phyloP scores from a whole-genome alignment of 2,797 vertebrate species.

The Notolepis coatsorum region DNA sequence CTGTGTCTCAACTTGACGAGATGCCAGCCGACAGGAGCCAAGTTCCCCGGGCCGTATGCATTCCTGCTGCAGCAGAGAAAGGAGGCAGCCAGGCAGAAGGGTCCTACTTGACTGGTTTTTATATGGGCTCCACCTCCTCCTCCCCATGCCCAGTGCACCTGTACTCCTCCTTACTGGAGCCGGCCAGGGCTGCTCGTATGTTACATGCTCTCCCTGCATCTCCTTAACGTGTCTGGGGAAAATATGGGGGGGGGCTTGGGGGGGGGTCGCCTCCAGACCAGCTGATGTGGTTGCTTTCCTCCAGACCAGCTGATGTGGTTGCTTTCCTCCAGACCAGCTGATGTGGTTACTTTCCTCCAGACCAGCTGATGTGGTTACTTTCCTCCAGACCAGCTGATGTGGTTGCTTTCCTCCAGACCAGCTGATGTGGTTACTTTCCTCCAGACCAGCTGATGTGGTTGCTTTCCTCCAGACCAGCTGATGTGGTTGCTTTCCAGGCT shows the following conservation, averaged over 20 bases:
- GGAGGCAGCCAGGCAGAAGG: constrained; percentile 85
- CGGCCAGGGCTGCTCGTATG: constrained; percentile 21
- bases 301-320: no score
- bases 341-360: no score
- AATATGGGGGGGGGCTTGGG: not conserved
- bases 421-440: no score
- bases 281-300: constrained; percentile 12
- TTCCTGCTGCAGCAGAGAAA: constrained; percentile 83
- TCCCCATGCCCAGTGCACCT: constrained; percentile 75
- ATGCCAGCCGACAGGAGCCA: constrained; percentile 87
- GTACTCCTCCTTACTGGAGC: constrained; percentile 56
- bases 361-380: no score
- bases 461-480: no score
- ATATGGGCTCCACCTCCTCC: constrained; percentile 68
- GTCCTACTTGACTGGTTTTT: constrained; percentile 83
- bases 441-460: no score
- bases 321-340: no score
- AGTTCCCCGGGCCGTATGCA: constrained; percentile 80
- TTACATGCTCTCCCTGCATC: constrained; percentile 36
- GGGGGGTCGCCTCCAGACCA: not conserved
- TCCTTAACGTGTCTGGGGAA: constrained; percentile 14
- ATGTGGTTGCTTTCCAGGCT: constrained; percentile 18
- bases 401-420: constrained; percentile 15
- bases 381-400: no score
- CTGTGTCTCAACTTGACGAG: constrained; percentile 86